Base-by-base conservation (phyloP, 2,888 invertebrate species). In the Chloroclysta siterata region DNA sequence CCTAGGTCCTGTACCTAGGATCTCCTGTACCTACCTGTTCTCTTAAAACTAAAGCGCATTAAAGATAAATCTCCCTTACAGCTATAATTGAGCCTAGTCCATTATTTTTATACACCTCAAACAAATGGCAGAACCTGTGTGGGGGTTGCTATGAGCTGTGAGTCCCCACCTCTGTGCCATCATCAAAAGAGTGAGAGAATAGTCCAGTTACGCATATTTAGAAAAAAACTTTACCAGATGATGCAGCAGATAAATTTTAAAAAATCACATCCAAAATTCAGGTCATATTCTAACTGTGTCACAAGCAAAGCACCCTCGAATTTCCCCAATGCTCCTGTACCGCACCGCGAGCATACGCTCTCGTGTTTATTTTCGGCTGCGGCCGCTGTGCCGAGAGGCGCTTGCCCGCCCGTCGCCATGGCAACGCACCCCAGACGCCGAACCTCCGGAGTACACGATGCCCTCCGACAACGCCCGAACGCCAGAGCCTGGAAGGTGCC, bases 351-450 rank as follows among this genome's bases (percentile, higher is more conserved):
- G 79, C 76, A 77, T 74, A 74, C 74, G 72, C 79, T 77, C 78
- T 78, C 78, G 78, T 90, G 90, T 91, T 91, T 91, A 88, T 91
- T 90, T 90, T 89, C 83, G 81, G 89, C 81, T 70, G 80, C 81
- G 81, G 82, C 82, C 81, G 84, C 82, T 81, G 79, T 78, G 84
- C 81, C 79, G 80, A 78, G 77, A 76, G 76, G 80, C 79, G 85
- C 86, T 84, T 87, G 84, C 84, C 80, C 79, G 77, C 79, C 76
- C 77, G 90, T 91, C 71, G 79, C 80, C 83, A 88, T 87, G 82
- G 79, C 86, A 82, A 92, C 90, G 85, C 84, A 71, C 89, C 89
- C 90, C 85, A 85, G 88, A 88, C 89, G 87, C 88, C 73, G 65
- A 58, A n/a, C 61, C 44, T 71, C 71, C 87, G 86, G 78, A 75